Conservation (phyloP, 2,113 vertebrate species). For the Notiomystis cincta region DNA sequence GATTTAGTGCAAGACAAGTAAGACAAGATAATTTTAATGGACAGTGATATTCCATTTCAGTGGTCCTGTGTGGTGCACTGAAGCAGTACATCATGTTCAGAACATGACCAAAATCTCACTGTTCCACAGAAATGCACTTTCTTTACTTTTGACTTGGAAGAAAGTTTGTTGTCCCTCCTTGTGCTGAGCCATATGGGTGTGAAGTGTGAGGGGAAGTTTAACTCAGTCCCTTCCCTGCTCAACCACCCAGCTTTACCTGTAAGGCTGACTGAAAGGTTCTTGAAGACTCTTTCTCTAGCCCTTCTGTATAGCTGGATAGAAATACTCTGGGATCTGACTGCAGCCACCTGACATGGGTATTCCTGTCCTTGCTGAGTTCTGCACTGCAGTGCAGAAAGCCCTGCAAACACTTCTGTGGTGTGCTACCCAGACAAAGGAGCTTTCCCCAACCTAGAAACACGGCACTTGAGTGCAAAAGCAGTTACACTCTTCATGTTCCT, state of each 20-base stretch:
- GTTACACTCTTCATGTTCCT: background rate
- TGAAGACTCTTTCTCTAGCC: background rate
- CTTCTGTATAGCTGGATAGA: background rate
- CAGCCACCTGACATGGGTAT: background rate
- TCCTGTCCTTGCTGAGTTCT: background rate
- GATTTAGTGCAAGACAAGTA: background rate
- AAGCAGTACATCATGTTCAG: background rate
- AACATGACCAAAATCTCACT: background rate
- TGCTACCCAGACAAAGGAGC: background rate
- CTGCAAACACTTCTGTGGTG: background rate
- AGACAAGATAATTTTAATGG: background rate
- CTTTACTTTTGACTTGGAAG: background rate
- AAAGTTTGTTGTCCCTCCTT: background rate
- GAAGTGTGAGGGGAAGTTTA: background rate
- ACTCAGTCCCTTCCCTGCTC: background rate
- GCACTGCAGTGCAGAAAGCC: background rate
- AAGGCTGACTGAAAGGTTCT: background rate
- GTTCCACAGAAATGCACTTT: background rate
- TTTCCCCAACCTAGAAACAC: background rate
- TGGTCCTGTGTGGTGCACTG: background rate
- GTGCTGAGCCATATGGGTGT: accelerated
- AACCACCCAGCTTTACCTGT: background rate
- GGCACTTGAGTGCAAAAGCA: background rate
- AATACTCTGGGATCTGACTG: background rate
- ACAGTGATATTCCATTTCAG: background rate